Percentiles rank a stretch among this genome's conserved stretches.
Evolutionary conservation across 1,140 invertebrate genomes (phyloP).

Genomic region (Drosophila navojoa): DNA sequence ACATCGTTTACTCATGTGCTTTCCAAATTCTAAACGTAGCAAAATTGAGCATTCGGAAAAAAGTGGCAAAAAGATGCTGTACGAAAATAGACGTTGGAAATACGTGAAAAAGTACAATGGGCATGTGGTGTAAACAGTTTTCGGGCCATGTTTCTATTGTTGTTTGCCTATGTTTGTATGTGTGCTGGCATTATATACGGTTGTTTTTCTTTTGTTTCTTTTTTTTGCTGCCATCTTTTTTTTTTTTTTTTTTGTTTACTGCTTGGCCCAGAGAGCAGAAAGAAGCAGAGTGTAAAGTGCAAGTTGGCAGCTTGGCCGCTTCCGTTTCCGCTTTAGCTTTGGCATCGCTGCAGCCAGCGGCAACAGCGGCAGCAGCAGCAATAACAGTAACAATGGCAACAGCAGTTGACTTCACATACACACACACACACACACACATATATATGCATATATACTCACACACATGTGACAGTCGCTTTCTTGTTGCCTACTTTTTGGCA

Average conservation of each 20-base stretch:
- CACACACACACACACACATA: slow-evolving; percentile 16
- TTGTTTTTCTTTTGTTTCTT: slow-evolving; percentile 14
- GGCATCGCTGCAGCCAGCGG: slow-evolving; percentile 42
- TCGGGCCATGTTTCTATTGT: slow-evolving; percentile 46
- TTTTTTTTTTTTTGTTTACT: slow-evolving; percentile 37
- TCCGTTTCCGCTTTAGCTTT: slow-evolving; percentile 59
- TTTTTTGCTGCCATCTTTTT: slow-evolving; percentile 14
- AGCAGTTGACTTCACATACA: slow-evolving; percentile 29
- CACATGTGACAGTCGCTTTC: slow-evolving; percentile 23
- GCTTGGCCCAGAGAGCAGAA: slow-evolving; percentile 20
- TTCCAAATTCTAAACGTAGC: too few species aligned
- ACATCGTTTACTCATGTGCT: too few species aligned
- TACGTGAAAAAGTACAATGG: slow-evolving; percentile 23
- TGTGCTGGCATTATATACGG: slow-evolving; percentile 23
- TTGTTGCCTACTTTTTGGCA: slow-evolving; percentile 47
- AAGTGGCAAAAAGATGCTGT: neutral
- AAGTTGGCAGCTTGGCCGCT: slow-evolving; percentile 65
- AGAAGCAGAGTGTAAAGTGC: slow-evolving; percentile 63
- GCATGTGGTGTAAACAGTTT: slow-evolving; percentile 42
- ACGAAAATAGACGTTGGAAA: neutral
- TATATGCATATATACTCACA: slow-evolving; percentile 14
- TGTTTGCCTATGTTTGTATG: slow-evolving; percentile 44
- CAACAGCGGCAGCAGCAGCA: slow-evolving; percentile 16
- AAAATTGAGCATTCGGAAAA: slow-evolving; percentile 7
- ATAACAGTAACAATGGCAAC: slow-evolving; percentile 26